Conservation (phyloP, 2,888 invertebrate genomes). For the Stenchaetothrips biformis region DNA sequence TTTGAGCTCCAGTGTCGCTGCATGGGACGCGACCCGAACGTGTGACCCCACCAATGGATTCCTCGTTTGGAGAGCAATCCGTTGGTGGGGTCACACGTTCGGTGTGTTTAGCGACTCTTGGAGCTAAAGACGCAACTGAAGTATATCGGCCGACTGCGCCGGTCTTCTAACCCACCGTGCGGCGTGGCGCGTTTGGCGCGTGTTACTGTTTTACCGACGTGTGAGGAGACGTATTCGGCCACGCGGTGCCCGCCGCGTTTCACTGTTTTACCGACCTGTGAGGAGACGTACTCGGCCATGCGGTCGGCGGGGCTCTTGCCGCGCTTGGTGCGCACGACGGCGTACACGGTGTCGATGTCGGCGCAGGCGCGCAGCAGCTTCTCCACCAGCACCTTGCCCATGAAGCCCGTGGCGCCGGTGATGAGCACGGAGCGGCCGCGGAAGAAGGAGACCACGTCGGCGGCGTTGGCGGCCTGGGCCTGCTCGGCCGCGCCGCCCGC, state of each 20-base stretch:
- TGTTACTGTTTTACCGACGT: background rate
- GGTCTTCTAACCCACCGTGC: too few species aligned
- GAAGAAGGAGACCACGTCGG: constrained; percentile 25
- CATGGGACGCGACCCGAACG: too few species aligned
- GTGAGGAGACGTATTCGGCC: background rate
- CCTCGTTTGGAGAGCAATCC: too few species aligned
- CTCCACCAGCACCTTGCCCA: constrained; percentile 53
- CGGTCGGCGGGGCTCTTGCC: background rate
- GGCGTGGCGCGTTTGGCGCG: too few species aligned
- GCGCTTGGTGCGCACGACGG: constrained; percentile 45
- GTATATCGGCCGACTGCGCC: too few species aligned
- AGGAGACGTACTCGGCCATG: constrained; percentile 1
- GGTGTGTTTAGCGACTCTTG: too few species aligned
- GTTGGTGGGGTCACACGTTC: too few species aligned
- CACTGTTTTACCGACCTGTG: background rate
- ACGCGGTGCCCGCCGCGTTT: background rate
- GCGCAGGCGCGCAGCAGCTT: constrained; percentile 50
- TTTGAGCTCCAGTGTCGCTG: too few species aligned
- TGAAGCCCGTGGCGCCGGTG: constrained; percentile 54
- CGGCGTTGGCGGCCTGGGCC: background rate
- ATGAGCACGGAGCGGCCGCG: constrained; percentile 45
- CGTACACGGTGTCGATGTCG: constrained; percentile 46
- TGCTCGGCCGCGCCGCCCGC: background rate
- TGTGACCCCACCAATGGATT: too few species aligned
- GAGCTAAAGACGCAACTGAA: too few species aligned